Evolutionary conservation across 2,797 vertebrate species (phyloP), one percentile per base, ranked within the genome.

Genomic region (Epinephelus coioides): DNA sequence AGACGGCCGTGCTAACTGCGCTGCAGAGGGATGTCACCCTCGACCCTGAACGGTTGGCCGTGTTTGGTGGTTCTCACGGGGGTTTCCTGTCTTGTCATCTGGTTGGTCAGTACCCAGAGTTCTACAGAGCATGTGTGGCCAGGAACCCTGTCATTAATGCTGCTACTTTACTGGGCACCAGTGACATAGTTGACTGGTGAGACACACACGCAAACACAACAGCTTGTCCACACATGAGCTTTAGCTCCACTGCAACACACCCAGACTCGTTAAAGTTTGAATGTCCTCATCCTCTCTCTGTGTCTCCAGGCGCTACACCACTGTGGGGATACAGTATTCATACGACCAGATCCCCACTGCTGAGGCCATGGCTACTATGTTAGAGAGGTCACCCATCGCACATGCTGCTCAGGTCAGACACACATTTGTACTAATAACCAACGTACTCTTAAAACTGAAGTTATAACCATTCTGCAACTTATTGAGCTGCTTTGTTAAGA

Each of bases 111-210:
- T 96, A 96, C 84, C 96, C 95, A 0, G 59, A 96, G 19, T 92
- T 92, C 80, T 97, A 97, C 89, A 92, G 1, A 88, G 96, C 92
- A 0, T 97, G 96, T 54, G 96, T 87, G 3, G 91, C 93, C 73
- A 94, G 95, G 85, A 97, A 96, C 90, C 96, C 96, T 0, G 95
- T 97, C 65, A 96, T 95, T 69, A 97, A 97, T 27, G 95, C 96
- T 23, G 95, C 95, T 0, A 95, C 95, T 0, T 75, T 97, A 67
- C 43, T 97, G 75, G 96, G 96, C 67, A 97, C 95, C 83, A 96
- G 96, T 65, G 96, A 97, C 80, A 96, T 97, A 19, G 87, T 94
- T n/a, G 96, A 97, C 87, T 97, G 96, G 96, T 97, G 87, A 95
- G 95, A 60, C n/a, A 8, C 17, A 12, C 4, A 6, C 23, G 3